Evolutionary conservation across 2,888 invertebrate genomes (phyloP).

Genomic region (Xestia sexstrigata): DNA sequence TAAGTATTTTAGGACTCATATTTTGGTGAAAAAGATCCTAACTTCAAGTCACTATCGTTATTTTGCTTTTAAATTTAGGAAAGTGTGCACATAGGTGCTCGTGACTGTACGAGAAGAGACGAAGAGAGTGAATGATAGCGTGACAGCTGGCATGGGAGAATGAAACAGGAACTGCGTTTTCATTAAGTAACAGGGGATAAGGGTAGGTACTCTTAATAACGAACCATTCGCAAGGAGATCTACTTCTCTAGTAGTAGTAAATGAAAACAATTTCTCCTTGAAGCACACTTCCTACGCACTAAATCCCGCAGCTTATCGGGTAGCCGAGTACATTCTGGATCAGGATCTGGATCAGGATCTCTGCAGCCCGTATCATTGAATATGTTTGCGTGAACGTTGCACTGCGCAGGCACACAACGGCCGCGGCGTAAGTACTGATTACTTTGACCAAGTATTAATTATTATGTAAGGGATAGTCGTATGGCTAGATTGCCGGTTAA

Average conservation of each 20-base stretch:
- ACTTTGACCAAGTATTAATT: conserved; percentile 23
- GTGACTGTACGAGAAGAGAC: not conserved
- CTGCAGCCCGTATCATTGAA: conserved; percentile 43
- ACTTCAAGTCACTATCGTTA: no score
- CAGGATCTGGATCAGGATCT: no score
- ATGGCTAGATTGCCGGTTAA: not conserved
- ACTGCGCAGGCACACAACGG: conserved; percentile 12
- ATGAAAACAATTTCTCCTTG: conserved; percentile 19
- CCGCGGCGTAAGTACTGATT: conserved; percentile 7
- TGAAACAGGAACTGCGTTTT: not conserved
- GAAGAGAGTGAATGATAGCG: not conserved
- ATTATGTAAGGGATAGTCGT: conserved; percentile 10
- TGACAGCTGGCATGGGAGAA: not conserved
- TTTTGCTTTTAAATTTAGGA: no score
- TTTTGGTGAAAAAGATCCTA: no score
- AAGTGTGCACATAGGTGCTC: no score
- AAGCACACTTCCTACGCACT: conserved; percentile 20
- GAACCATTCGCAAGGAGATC: not conserved
- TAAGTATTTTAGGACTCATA: no score
- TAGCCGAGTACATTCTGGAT: conserved; percentile 35
- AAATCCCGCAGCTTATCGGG: conserved; percentile 55
- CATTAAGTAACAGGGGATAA: not conserved
- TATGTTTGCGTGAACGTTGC: conserved; percentile 40
- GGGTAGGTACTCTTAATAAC: not conserved
- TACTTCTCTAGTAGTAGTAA: not conserved